Evolutionary conservation across 30 jellyfish, hydroid and myxozoan species (phyloP), one percentile per base, ranked within the genome.

Genomic region (Catostylus mosaicus): DNA sequence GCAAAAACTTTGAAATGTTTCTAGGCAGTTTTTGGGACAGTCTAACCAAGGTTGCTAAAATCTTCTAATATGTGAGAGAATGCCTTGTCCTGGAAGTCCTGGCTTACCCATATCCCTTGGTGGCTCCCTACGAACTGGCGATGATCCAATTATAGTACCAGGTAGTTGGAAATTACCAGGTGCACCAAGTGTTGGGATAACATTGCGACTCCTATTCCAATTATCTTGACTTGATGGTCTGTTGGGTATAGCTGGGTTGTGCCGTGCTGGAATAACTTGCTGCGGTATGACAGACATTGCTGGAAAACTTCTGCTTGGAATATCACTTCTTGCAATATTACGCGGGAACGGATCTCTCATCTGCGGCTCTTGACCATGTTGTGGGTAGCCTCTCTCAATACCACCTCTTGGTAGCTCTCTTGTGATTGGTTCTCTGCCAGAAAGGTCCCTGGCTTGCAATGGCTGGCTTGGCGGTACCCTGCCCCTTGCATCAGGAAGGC

Each of bases 201-300:
- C 75, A 31, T 67, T 72, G 57, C 84, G 73, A 32, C 90, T 57
- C 27, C 90, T 80, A 57, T 80, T 80, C 90, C 90, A 80, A 77
- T 50, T 80, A 20, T 80, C 90, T 80, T 80, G 90, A 77, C 90
- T 80, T 66, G 90, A 80, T 50, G 90, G 90, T 61, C 90, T 77
- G 5, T 27, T 36, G 1, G 75, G 75, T 7, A 77, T 67, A 59
- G 38, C 38, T 2, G 71, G 40, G 19, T 59, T 36, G n/a, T 59
- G 71, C 35, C 62, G 71, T 3, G 83, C 80, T 24, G 80, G 51
- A 27, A 67, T 29, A 24, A 51, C 66, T 18, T 51, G 82, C 45
- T 80, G 90, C 6, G 80, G 67, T 10, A 54, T 34, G 20, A 36
- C 60, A 0, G 90, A 31, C 69, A 26, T 80, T 31, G 34, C 66